Conservation (phyloP, 2,113 vertebrate species). For the Alligator mississippiensis region DNA sequence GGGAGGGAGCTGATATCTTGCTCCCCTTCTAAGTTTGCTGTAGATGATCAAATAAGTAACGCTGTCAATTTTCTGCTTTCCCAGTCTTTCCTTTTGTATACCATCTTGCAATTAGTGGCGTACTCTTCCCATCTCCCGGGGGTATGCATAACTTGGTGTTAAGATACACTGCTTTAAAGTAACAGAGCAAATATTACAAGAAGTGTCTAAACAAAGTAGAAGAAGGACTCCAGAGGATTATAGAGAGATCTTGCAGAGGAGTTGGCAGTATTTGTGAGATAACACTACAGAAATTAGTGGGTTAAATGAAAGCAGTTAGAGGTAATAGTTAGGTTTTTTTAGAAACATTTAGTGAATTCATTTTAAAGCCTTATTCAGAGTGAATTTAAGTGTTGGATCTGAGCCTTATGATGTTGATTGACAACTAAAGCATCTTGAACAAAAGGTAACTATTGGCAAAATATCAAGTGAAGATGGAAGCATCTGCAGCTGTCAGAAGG, state of each 20-base stretch:
- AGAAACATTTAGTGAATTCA: not conserved
- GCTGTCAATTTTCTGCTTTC: too few relatives aligned
- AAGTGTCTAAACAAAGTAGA: not conserved
- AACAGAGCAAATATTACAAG: not conserved
- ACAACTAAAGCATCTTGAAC: not conserved
- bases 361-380: slow-evolving; percentile 17
- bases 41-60: too few relatives aligned
- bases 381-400: not conserved
- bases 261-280: slow-evolving; percentile 27
- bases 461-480: not conserved
- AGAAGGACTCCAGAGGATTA: not conserved
- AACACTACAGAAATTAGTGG: slow-evolving; percentile 14
- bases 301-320: slow-evolving; percentile 25
- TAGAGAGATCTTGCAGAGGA: slow-evolving; percentile 14
- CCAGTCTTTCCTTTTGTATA: too few relatives aligned
- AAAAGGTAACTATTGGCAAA: not conserved
- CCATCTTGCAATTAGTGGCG: too few relatives aligned
- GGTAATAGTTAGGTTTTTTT: slow-evolving; percentile 11
- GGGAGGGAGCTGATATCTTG: too few relatives aligned
- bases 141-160: too few relatives aligned
- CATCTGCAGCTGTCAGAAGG: not conserved
- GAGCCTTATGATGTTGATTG: not conserved
- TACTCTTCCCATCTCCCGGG: too few relatives aligned
- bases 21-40: too few relatives aligned
- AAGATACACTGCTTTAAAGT: not conserved